These are phyloP conservation scores for Sarcophaga variegata DNA, from an alignment of 2,888 invertebrate genomes.

Conservation along the genomic window DNA sequence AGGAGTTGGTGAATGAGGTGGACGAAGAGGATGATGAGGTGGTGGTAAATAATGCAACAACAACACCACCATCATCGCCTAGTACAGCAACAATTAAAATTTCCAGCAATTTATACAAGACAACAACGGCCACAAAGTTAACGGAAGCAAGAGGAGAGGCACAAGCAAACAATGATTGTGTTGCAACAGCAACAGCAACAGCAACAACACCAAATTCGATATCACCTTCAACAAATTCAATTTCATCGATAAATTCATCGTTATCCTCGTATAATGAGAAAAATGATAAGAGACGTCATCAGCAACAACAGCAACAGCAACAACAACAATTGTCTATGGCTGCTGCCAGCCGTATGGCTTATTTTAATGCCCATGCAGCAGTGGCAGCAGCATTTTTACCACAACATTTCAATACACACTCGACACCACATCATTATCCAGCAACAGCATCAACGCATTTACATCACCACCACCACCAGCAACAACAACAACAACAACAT, in stretches of 20 bases:
- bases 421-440: constrained; percentile 47
- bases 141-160: constrained; percentile 52
- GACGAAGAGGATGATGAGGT: neutral
- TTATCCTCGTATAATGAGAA: constrained; percentile 59
- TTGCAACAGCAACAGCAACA: constrained; percentile 57
- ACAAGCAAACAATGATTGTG: constrained; percentile 45
- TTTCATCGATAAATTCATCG: constrained; percentile 58
- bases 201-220: constrained; percentile 57
- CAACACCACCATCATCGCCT: neutral
- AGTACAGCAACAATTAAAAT: constrained; percentile 56
- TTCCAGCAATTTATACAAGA: constrained; percentile 52
- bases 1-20: neutral
- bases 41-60: neutral
- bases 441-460: constrained; percentile 62
- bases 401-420: constrained; percentile 83
- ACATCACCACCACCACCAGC: constrained; percentile 64
- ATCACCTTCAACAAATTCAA: constrained; percentile 62
- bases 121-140: constrained; percentile 23
- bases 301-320: constrained; percentile 65
- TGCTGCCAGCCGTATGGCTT: constrained; percentile 90
- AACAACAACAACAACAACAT: constrained; percentile 60
- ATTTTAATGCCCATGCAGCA: constrained; percentile 95
- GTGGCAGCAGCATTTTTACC: constrained; percentile 94
- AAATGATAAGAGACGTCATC: constrained; percentile 58
- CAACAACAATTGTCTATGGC: constrained; percentile 82